A percentile compares a stretch with the other conserved stretches of the same genome.
Conservation (phyloP, 2,797 vertebrate species). For the Myoxocephalus aenaeus region DNA sequence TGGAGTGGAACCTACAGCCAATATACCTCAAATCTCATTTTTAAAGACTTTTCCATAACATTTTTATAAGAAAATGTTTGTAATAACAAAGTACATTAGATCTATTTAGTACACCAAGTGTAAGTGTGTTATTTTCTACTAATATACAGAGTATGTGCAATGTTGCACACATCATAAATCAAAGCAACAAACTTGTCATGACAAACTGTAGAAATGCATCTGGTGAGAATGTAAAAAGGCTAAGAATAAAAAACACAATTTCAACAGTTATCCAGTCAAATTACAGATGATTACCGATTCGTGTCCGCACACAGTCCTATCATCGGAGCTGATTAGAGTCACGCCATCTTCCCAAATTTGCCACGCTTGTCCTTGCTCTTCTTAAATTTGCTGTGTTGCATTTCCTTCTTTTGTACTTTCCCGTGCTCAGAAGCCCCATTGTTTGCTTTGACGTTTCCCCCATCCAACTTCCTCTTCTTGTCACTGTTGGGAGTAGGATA, state of each 20-base stretch:
- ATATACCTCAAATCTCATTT: slow-evolving; percentile 58
- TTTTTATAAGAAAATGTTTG: slow-evolving; percentile 28
- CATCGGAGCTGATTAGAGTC: slow-evolving; percentile 9
- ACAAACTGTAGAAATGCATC: neutral
- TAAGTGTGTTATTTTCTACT: slow-evolving; percentile 29
- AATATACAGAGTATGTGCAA: slow-evolving; percentile 6
- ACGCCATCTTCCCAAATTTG: slow-evolving; percentile 79
- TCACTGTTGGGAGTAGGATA: slow-evolving; percentile 81
- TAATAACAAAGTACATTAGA: slow-evolving; percentile 40
- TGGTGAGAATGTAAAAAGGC: neutral
- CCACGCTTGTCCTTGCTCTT: slow-evolving; percentile 77
- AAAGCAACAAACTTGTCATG: slow-evolving; percentile 5
- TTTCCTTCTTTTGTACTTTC: slow-evolving; percentile 75
- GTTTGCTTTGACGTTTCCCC: slow-evolving; percentile 40
- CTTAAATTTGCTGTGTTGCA: slow-evolving; percentile 85
- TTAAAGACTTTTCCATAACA: neutral
- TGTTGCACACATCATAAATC: slow-evolving; percentile 6
- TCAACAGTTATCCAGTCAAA: neutral
- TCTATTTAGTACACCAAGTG: slow-evolving; percentile 38
- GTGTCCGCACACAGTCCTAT: slow-evolving; percentile 13
- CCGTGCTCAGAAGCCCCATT: slow-evolving; percentile 53
- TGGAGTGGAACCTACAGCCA: neutral
- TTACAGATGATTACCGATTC: neutral
- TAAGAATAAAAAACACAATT: neutral
- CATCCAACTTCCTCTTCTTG: slow-evolving; percentile 91